These are phyloP conservation scores for Hippoglossus hippoglossus DNA, from an alignment of 2,797 vertebrate species.

Conservation along the genomic window DNA sequence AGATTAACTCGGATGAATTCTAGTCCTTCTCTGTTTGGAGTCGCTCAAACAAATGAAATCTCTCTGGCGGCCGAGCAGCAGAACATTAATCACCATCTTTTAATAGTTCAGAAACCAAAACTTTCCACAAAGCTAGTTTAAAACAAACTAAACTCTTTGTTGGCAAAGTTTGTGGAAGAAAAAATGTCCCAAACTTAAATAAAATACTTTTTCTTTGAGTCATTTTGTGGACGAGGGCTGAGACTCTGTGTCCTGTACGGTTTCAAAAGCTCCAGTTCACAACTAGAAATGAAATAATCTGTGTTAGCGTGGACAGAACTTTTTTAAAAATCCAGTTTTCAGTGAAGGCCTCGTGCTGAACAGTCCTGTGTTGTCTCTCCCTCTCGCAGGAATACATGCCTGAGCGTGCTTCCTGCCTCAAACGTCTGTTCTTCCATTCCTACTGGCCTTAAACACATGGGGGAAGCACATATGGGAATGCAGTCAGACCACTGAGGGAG, in stretches of 20 bases:
- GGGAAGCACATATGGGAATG: constrained; percentile 75
- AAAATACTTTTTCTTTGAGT: background rate
- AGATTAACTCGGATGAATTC: no score
- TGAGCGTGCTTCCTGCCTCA: constrained; percentile 77
- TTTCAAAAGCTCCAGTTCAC: background rate
- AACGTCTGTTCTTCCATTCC: constrained; percentile 68
- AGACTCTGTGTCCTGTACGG: no score
- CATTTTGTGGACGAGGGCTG: background rate
- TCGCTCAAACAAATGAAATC: background rate
- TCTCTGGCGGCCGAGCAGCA: background rate
- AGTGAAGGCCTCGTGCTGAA: constrained; percentile 4
- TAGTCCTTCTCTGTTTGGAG: background rate
- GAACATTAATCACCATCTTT: background rate
- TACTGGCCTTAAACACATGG: constrained; percentile 73
- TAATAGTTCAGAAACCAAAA: background rate
- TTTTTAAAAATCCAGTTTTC: background rate
- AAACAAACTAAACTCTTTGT: no score
- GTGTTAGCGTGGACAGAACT: no score
- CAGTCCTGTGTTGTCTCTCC: constrained; percentile 28
- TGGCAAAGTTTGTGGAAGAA: background rate
- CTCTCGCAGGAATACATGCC: constrained; percentile 75
- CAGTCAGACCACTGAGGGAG: constrained; percentile 78
- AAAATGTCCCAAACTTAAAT: no score
- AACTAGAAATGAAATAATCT: no score
- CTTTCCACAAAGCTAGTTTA: background rate